Conservation (phyloP, 2,888 invertebrate genomes). For the Oligia fasciuncula region DNA sequence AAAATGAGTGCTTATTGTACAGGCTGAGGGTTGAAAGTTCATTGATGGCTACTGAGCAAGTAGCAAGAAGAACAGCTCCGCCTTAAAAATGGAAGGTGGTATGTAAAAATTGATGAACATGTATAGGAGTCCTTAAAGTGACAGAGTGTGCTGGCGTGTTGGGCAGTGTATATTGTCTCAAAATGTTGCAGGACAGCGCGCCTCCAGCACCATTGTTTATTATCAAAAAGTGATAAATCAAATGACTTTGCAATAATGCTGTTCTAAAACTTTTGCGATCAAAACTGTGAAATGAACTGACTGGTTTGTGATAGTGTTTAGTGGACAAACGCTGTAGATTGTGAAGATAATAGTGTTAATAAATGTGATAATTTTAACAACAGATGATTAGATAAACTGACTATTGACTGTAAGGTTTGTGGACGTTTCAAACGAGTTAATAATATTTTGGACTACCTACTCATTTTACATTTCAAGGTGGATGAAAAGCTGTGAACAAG, state of each 20-base stretch:
- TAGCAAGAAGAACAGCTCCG: constrained; percentile 88
- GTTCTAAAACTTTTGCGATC: constrained; percentile 71
- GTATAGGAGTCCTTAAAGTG: constrained; percentile 90
- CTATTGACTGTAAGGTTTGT: constrained; percentile 47
- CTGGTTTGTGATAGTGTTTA: constrained; percentile 64
- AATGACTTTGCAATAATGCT: constrained; percentile 87
- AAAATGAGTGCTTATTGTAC: constrained; percentile 53
- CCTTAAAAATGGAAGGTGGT: constrained; percentile 91
- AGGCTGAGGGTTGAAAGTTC: constrained; percentile 57
- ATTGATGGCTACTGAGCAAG: constrained; percentile 66
- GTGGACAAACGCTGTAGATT: constrained; percentile 60
- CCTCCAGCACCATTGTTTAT: constrained; percentile 85
- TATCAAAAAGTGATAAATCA: constrained; percentile 89
- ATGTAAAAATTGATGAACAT: constrained; percentile 91
- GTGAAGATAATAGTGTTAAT: constrained; percentile 57
- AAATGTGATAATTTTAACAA: constrained; percentile 62
- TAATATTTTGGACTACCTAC: constrained; percentile 20
- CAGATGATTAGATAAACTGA: constrained; percentile 38
- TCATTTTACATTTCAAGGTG: constrained; percentile 19
- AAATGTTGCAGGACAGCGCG: constrained; percentile 87
- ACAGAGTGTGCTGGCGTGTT: constrained; percentile 89
- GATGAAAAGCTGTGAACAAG: constrained; percentile 10
- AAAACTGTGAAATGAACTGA: constrained; percentile 69
- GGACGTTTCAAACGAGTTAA: constrained; percentile 39
- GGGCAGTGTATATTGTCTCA: constrained; percentile 90